phyloP scores from a whole-genome alignment of 1,140 invertebrate species.

The Mylabris phalerata region DNA sequence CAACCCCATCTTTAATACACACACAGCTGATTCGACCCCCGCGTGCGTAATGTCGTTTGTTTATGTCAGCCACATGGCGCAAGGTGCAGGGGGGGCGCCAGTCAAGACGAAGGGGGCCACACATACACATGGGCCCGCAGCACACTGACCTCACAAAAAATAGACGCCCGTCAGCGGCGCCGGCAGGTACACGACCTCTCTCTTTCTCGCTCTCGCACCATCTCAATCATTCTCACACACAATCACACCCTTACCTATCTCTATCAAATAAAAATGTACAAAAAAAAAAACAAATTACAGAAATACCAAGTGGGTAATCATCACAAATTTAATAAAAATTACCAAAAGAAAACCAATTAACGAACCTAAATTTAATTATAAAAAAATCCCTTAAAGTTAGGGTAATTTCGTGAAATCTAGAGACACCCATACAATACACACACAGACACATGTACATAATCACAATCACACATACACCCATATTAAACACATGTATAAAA shows the following conservation, averaged over 20 bases:
- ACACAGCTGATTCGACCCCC: slow-evolving; percentile 38
- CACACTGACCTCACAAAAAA: slow-evolving; percentile 17
- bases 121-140: slow-evolving; percentile 16
- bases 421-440: too few species aligned
- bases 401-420: too few species aligned
- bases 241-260: background rate
- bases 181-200: background rate
- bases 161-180: slow-evolving; percentile 4
- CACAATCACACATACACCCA: too few species aligned
- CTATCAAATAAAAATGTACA: too few species aligned
- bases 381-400: too few species aligned
- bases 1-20: slow-evolving; percentile 4
- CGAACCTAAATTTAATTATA: too few species aligned
- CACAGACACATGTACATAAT: too few species aligned
- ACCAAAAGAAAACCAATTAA: too few species aligned
- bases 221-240: background rate
- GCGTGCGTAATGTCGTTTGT: slow-evolving; percentile 41
- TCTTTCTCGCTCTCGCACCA: background rate
- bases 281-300: too few species aligned
- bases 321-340: too few species aligned
- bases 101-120: slow-evolving; percentile 16
- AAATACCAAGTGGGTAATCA: too few species aligned
- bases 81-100: slow-evolving; percentile 34
- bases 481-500: too few species aligned
- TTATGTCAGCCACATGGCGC: slow-evolving; percentile 41